Percentiles rank a stretch among this genome's conserved stretches.
Conservation (phyloP, 2,888 invertebrate species). For the Elgonia sp. region DNA sequence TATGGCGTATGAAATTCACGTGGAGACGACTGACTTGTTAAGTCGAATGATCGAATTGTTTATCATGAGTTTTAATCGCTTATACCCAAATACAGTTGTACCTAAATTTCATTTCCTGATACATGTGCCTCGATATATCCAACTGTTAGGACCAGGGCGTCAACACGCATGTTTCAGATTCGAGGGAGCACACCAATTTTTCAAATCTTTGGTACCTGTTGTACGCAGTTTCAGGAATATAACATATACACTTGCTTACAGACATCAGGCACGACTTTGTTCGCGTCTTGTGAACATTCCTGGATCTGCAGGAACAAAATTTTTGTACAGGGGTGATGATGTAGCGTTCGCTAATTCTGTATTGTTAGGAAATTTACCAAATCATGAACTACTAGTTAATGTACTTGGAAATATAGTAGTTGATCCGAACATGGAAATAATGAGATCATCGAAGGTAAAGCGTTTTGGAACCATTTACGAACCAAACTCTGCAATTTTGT, state of each 20-base stretch:
- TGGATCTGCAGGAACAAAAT: conserved; percentile 37
- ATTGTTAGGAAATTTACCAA: not conserved
- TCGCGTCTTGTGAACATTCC: conserved; percentile 20
- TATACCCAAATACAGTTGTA: too few relatives aligned
- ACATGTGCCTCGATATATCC: not conserved
- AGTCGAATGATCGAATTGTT: not conserved
- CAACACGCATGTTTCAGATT: conserved; percentile 5
- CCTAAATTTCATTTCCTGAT: not conserved
- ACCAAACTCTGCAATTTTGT: too few relatives aligned
- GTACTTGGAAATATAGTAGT: too few relatives aligned
- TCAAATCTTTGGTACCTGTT: not conserved
- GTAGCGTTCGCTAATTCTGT: conserved; percentile 59
- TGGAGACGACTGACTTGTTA: not conserved
- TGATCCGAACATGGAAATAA: too few relatives aligned
- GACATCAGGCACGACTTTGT: conserved; percentile 32
- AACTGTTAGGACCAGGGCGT: not conserved
- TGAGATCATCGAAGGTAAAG: too few relatives aligned
- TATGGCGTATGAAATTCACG: conserved; percentile 18
- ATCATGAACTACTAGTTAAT: too few relatives aligned
- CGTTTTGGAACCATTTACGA: too few relatives aligned
- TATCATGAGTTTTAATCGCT: not conserved
- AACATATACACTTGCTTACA: not conserved
- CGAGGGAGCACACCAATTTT: not conserved
- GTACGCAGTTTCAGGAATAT: not conserved
- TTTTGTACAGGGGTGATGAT: conserved; percentile 67